Evolutionary conservation across 2,113 vertebrate species (phyloP).

Genomic region (Lepus europaeus): DNA sequence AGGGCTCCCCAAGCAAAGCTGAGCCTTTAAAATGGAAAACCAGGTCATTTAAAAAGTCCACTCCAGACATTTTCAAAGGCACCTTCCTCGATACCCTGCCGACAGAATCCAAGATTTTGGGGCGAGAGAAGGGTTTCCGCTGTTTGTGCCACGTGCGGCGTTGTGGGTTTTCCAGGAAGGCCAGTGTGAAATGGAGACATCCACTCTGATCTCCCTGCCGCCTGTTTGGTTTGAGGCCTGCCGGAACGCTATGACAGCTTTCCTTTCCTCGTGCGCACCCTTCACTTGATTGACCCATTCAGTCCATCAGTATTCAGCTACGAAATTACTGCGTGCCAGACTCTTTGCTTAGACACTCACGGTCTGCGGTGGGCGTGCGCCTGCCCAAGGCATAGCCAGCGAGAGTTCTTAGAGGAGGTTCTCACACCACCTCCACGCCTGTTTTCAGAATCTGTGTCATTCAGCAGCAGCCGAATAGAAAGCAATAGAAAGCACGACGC

Average conservation of each 20-base stretch:
- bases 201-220: not conserved
- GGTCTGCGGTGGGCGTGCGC: not conserved
- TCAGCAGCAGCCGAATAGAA: constrained; percentile 20
- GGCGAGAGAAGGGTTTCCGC: not conserved
- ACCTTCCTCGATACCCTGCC: not conserved
- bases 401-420: constrained; percentile 6
- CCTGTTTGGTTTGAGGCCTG: not conserved
- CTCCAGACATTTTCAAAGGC: not conserved
- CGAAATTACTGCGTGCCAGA: not conserved
- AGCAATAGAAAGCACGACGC: not conserved
- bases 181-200: not conserved
- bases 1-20: not conserved
- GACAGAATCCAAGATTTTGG: too few relatives aligned
- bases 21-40: constrained; percentile 23
- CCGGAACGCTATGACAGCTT: not conserved
- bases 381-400: not conserved
- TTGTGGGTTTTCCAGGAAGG: not conserved
- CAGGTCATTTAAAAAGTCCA: constrained; percentile 51
- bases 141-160: not conserved
- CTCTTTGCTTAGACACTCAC: not conserved
- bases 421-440: not conserved
- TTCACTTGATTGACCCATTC: constrained; percentile 3
- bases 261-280: not conserved
- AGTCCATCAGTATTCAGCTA: constrained; percentile 5
- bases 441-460: constrained; percentile 55